A percentile compares a stretch with the other conserved stretches of the same genome.
These are phyloP conservation scores for Chalcosyrphus nemorum DNA, from an alignment of 2,888 invertebrate genomes.

Conservation along the genomic window DNA sequence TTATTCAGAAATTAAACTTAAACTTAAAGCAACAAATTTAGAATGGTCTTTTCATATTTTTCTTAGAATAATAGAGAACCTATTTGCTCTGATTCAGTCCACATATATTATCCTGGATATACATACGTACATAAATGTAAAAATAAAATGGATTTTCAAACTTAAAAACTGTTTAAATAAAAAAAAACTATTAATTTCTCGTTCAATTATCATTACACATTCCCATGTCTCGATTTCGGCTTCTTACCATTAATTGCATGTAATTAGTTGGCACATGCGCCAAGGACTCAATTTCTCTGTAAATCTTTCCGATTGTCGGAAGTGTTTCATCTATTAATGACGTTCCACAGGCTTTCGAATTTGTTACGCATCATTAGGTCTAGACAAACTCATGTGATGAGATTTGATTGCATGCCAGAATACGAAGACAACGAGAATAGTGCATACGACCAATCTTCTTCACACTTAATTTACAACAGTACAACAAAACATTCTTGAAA, in stretches of 20 bases:
- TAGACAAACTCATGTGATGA: slow-evolving; percentile 54
- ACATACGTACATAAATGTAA: too few relatives aligned
- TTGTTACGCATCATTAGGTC: slow-evolving; percentile 60
- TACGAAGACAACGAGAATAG: neutral
- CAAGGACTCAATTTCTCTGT: slow-evolving; percentile 34
- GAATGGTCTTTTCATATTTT: too few relatives aligned
- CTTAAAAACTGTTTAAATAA: too few relatives aligned
- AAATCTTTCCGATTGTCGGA: slow-evolving; percentile 28
- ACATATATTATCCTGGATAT: too few relatives aligned
- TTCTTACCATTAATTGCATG: slow-evolving; percentile 25
- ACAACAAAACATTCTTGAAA: slow-evolving; percentile 3
- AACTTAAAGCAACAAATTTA: too few relatives aligned
- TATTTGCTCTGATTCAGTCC: too few relatives aligned
- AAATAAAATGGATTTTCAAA: too few relatives aligned
- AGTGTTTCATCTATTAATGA: slow-evolving; percentile 42
- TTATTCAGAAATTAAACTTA: too few relatives aligned
- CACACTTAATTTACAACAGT: slow-evolving; percentile 37
- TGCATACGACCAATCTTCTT: neutral
- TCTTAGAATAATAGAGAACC: too few relatives aligned
- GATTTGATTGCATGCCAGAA: slow-evolving; percentile 54
- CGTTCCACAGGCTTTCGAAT: slow-evolving; percentile 32
- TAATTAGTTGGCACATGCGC: slow-evolving; percentile 60
- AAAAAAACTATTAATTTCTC: neutral
- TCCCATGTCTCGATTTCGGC: slow-evolving; percentile 8
- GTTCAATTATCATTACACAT: slow-evolving; percentile 14